These are phyloP conservation scores for Acrobasis repandana DNA, from an alignment of 2,888 invertebrate genomes.

Conservation along the genomic window DNA sequence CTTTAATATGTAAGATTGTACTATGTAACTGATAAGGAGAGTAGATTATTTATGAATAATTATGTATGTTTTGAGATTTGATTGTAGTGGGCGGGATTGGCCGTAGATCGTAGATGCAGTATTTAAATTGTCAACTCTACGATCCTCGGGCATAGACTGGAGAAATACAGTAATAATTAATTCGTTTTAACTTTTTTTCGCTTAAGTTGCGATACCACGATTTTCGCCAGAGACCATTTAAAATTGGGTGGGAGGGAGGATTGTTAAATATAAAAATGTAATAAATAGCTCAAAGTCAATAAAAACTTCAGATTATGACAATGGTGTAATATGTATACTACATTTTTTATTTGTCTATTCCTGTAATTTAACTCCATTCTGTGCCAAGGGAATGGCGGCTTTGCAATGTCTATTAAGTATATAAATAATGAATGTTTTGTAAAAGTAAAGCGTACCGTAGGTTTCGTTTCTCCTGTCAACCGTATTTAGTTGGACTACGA, in stretches of 20 bases:
- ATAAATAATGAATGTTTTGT: constrained; percentile 61
- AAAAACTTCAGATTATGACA: background rate
- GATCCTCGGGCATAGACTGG: constrained; percentile 1
- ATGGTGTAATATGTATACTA: background rate
- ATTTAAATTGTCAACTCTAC: background rate
- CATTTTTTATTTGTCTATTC: constrained; percentile 36
- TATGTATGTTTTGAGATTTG: constrained; percentile 38
- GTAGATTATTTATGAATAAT: too few species aligned
- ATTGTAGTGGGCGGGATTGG: constrained; percentile 15
- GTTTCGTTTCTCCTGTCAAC: constrained; percentile 37
- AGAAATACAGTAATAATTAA: constrained; percentile 3
- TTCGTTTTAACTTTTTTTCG: background rate
- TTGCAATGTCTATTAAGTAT: constrained; percentile 57
- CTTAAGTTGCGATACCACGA: too few species aligned
- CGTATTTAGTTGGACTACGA: constrained; percentile 53
- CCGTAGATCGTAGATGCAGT: constrained; percentile 20
- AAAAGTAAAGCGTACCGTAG: constrained; percentile 48
- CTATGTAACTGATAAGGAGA: too few species aligned
- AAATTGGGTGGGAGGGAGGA: too few species aligned
- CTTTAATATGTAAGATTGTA: too few species aligned
- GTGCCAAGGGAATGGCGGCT: constrained; percentile 2
- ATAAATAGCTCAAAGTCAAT: too few species aligned
- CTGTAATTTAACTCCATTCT: constrained; percentile 7
- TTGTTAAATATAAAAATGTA: too few species aligned
- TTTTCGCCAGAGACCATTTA: too few species aligned